Conservation (phyloP, 2,797 vertebrate species). For the Myiotriccus ornatus region DNA sequence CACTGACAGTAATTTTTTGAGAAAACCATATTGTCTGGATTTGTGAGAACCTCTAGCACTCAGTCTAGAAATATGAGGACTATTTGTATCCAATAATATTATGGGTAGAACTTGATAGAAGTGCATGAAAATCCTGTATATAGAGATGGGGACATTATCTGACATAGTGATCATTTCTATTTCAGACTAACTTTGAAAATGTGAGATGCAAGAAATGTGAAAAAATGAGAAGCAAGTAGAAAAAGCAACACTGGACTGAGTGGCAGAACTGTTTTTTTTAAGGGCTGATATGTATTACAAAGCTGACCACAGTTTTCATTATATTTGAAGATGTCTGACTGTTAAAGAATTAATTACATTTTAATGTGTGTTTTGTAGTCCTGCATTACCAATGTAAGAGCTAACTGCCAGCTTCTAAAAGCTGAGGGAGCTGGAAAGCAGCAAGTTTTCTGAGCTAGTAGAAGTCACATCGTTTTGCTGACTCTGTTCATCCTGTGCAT, state of each 20-base stretch:
- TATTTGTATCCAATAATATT: not conserved
- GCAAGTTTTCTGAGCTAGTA: not conserved
- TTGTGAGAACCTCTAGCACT: not conserved
- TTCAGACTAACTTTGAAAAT: not conserved
- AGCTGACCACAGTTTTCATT: not conserved
- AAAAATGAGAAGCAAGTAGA: not conserved
- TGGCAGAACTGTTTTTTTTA: not conserved
- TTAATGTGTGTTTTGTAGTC: not conserved
- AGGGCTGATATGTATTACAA: not conserved
- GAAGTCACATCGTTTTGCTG: not conserved
- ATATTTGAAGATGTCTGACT: not conserved
- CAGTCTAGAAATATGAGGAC: not conserved
- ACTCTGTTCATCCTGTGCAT: not conserved
- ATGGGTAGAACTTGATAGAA: not conserved
- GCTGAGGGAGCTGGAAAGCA: not conserved
- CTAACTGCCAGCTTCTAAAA: not conserved
- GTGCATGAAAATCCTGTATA: not conserved
- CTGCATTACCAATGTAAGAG: not conserved
- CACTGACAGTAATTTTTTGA: not conserved
- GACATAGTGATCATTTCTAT: not conserved
- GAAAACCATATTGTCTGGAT: not conserved
- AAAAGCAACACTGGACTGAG: not conserved
- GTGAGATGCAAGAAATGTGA: not conserved
- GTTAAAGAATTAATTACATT: not conserved
- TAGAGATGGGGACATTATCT: not conserved